Conservation (phyloP, 2,113 vertebrate species). For the Tenebrosternarchus preto region DNA sequence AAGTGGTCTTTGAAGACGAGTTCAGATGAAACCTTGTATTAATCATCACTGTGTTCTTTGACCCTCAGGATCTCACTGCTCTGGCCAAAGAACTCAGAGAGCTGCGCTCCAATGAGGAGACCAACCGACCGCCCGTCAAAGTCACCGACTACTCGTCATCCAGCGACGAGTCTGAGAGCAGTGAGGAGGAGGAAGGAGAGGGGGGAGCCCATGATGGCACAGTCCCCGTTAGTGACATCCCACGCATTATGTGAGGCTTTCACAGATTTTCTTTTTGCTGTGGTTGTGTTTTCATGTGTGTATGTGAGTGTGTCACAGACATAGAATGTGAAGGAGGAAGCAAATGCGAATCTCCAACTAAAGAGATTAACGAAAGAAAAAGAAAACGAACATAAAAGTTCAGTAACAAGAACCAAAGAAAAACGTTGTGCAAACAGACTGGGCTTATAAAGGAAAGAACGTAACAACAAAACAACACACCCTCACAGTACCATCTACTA, state of each 20-base stretch:
- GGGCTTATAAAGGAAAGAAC: too few species aligned
- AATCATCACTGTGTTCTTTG: not conserved
- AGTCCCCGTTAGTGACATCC: constrained; percentile 96
- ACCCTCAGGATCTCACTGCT: constrained; percentile 88
- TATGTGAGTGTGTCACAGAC: too few species aligned
- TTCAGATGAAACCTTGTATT: not conserved
- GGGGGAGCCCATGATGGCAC: constrained; percentile 89
- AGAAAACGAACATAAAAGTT: too few species aligned
- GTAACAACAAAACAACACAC: too few species aligned
- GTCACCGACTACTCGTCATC: constrained; percentile 98
- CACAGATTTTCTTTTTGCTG: not conserved
- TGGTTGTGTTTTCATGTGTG: not conserved
- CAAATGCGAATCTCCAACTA: too few species aligned
- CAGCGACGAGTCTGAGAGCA: constrained; percentile 95
- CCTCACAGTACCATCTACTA: too few species aligned
- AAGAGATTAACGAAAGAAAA: too few species aligned
- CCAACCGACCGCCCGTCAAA: constrained; percentile 91
- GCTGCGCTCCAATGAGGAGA: constrained; percentile 92
- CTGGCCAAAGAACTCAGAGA: constrained; percentile 95
- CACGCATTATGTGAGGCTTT: constrained; percentile 91
- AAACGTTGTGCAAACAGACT: too few species aligned
- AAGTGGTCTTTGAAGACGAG: not conserved
- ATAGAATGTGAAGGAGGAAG: too few species aligned
- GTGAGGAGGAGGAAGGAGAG: constrained; percentile 92
- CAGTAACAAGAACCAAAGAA: too few species aligned